A percentile compares a stretch with the other conserved stretches of the same genome.
phyloP scores from a whole-genome alignment of 64 coral and sea anemone genomes.

The Pocillopora damicornis region DNA sequence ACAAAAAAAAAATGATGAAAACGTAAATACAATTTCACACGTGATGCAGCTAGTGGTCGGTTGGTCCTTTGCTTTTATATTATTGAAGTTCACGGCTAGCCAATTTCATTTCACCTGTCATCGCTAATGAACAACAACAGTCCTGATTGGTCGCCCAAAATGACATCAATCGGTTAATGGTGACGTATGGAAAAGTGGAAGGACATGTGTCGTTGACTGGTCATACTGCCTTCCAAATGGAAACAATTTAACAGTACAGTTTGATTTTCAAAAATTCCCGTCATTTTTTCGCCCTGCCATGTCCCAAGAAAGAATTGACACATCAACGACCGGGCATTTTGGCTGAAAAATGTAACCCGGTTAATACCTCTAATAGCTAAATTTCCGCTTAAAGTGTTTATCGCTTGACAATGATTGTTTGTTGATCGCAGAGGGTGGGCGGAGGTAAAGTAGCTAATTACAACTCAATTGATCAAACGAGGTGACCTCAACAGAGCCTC shows the following conservation, averaged over 20 bases:
- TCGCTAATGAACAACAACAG: background rate
- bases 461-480: slow-evolving; percentile 53
- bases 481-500: background rate
- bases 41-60: slow-evolving; percentile 16
- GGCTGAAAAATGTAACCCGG: background rate
- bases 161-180: slow-evolving; percentile 35
- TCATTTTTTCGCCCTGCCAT: slow-evolving; percentile 17
- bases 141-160: slow-evolving; percentile 15
- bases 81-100: slow-evolving; percentile 14
- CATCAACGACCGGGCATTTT: background rate
- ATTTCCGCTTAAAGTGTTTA: slow-evolving; percentile 45
- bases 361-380: slow-evolving; percentile 46
- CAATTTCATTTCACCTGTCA: slow-evolving; percentile 36
- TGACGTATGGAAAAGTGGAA: slow-evolving; percentile 40
- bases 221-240: slow-evolving; percentile 5
- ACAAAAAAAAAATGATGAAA: slow-evolving; percentile 24
- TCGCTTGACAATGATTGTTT: slow-evolving; percentile 54
- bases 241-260: slow-evolving; percentile 38
- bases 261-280: slow-evolving; percentile 8
- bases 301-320: slow-evolving; percentile 1
- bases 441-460: slow-evolving; percentile 40
- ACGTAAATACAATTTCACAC: slow-evolving; percentile 36
- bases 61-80: slow-evolving; percentile 40
- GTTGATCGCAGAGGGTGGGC: slow-evolving; percentile 49
- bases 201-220: slow-evolving; percentile 1